Percentiles rank a stretch among this genome's conserved stretches.
These are phyloP conservation scores for Cactoblastis cactorum DNA, from an alignment of 2,888 invertebrate genomes.

Conservation along the genomic window DNA sequence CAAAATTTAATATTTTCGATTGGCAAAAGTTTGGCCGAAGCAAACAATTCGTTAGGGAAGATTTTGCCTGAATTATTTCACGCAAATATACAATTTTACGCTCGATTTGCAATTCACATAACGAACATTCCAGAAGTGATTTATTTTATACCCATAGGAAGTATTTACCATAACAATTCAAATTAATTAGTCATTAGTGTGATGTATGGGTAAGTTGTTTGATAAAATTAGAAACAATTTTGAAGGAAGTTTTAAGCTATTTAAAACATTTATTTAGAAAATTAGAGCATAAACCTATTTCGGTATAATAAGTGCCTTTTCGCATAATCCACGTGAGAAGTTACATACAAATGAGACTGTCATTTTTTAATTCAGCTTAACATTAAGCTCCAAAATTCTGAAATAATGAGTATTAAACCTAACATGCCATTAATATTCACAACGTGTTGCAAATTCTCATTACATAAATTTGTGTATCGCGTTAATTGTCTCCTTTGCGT, in stretches of 20 bases:
- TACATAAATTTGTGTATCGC: conserved; percentile 7
- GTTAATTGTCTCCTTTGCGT: conserved; percentile 7
- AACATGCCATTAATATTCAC: conserved; percentile 3
- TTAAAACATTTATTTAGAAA: too few relatives aligned
- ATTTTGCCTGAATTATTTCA: conserved; percentile 62
- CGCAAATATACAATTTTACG: conserved; percentile 66
- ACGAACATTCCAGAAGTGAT: conserved; percentile 45
- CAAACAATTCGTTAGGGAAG: conserved; percentile 72
- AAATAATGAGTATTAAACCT: conserved; percentile 9
- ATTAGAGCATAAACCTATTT: too few relatives aligned
- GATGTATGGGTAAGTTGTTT: too few relatives aligned
- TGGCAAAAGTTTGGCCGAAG: conserved; percentile 56
- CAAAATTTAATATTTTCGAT: conserved; percentile 45
- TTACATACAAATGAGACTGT: too few relatives aligned
- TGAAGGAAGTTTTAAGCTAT: too few relatives aligned
- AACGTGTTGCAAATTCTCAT: conserved; percentile 11
- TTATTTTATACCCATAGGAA: conserved; percentile 40
- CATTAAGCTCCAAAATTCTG: neutral
- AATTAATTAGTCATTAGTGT: too few relatives aligned
- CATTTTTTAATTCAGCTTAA: neutral
- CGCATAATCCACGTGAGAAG: too few relatives aligned
- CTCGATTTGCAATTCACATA: conserved; percentile 68
- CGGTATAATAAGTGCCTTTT: too few relatives aligned
- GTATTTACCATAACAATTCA: neutral
- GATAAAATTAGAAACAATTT: too few relatives aligned